These are phyloP conservation scores for Tychaedon coryphoeus DNA, from an alignment of 2,113 vertebrate species.

Conservation along the genomic window DNA sequence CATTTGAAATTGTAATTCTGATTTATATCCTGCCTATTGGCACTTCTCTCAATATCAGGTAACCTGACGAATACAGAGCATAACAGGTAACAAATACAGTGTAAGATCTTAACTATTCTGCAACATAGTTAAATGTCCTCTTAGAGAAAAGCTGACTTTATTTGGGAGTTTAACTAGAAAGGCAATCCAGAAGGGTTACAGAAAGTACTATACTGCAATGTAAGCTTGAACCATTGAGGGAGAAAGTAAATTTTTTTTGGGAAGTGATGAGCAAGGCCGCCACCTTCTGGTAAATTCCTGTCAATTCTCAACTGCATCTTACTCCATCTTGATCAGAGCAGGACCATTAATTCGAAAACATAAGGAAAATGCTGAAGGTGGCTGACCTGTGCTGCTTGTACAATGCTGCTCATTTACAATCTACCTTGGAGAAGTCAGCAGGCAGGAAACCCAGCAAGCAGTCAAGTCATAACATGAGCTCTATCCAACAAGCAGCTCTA, in stretches of 20 bases:
- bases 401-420: not conserved
- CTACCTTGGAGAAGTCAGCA: not conserved
- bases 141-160: not conserved
- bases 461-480: not conserved
- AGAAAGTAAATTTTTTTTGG: not conserved
- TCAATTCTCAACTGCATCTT: not conserved
- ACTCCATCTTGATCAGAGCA: not conserved
- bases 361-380: not conserved
- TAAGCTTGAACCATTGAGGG: not conserved
- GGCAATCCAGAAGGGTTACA: not conserved
- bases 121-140: not conserved
- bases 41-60: not conserved
- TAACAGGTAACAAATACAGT: not conserved
- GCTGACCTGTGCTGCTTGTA: not conserved
- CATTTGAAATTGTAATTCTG: not conserved
- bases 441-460: not conserved
- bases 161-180: not conserved
- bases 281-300: constrained; percentile 46
- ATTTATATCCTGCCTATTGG: not conserved
- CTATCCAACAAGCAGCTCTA: not conserved
- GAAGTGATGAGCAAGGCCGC: constrained; percentile 30
- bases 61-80: not conserved
- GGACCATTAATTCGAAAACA: not conserved
- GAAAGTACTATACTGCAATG: not conserved
- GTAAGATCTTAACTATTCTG: not conserved